Percentiles rank a stretch among this genome's conserved stretches.
Evolutionary conservation across 2,113 vertebrate species (phyloP).

Genomic region (Notarius lentiginosus): DNA sequence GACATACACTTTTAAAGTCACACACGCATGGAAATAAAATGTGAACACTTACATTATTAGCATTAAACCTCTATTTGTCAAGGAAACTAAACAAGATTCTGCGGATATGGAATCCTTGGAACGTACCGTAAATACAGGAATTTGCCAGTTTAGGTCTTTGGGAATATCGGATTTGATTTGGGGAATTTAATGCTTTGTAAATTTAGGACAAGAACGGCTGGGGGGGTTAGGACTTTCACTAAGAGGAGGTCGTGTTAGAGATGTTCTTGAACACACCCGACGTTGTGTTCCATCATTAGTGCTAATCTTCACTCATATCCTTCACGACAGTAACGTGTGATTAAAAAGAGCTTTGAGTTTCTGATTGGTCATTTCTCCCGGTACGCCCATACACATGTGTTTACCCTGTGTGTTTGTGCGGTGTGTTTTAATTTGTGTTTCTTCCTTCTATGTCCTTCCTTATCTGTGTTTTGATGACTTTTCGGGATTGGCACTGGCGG

Average conservation of each 20-base stretch:
- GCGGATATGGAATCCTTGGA: not conserved
- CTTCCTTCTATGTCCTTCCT: conserved; percentile 98
- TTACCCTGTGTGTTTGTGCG: conserved; percentile 88
- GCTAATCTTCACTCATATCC: not conserved
- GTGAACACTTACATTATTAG: not conserved
- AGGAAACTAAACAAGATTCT: not conserved
- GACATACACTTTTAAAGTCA: conserved; percentile 21
- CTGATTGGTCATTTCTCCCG: conserved; percentile 85
- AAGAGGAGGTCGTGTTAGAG: not conserved
- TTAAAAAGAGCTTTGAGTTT: conserved; percentile 7
- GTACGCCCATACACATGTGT: conserved; percentile 73
- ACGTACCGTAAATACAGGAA: too few species aligned
- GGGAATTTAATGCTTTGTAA: not conserved
- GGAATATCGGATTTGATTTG: not conserved
- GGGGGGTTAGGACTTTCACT: not conserved
- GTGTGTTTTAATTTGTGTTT: conserved; percentile 99
- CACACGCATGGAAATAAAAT: not conserved
- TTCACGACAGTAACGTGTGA: rapidly evolving
- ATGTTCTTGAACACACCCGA: not conserved
- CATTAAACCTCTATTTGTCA: not conserved
- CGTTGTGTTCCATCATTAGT: not conserved
- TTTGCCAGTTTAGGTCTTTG: not conserved
- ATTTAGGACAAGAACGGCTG: not conserved
- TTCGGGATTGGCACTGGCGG: conserved; percentile 98
- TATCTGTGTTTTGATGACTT: conserved; percentile 99